A percentile compares a stretch with the other conserved stretches of the same genome.
Evolutionary conservation across 2,888 invertebrate genomes (phyloP).

Genomic region (Carcina quercana): DNA sequence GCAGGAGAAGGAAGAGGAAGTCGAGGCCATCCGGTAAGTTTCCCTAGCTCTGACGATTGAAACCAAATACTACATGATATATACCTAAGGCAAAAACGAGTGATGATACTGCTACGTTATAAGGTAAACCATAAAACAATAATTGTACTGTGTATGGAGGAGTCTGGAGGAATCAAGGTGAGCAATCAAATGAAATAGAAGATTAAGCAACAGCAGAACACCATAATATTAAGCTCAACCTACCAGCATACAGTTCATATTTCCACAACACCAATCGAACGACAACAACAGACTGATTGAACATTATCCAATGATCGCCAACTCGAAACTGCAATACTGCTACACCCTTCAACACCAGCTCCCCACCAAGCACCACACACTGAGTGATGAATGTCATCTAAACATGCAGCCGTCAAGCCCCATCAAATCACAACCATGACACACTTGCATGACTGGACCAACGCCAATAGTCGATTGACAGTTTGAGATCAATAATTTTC

Average conservation of each 20-base stretch:
- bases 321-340: constrained; percentile 41
- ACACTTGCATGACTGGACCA: constrained; percentile 38
- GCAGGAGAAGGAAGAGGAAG: constrained; percentile 98
- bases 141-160: too few relatives aligned
- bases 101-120: too few relatives aligned
- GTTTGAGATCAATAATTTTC: constrained; percentile 6
- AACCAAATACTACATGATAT: too few relatives aligned
- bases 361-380: constrained; percentile 33
- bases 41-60: too few relatives aligned
- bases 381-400: constrained; percentile 47
- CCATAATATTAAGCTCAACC: too few relatives aligned
- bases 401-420: constrained; percentile 34
- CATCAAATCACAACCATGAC: constrained; percentile 46
- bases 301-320: constrained; percentile 28
- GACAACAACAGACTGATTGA: constrained; percentile 5
- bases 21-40: constrained; percentile 96
- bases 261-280: too few relatives aligned
- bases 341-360: constrained; percentile 35
- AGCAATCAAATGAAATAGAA: too few relatives aligned
- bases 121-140: too few relatives aligned
- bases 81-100: too few relatives aligned
- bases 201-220: too few relatives aligned
- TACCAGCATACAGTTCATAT: too few relatives aligned
- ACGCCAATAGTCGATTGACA: constrained; percentile 36
- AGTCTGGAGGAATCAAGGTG: too few relatives aligned